Evolutionary conservation across 2,888 invertebrate genomes (phyloP).

Genomic region (Trissolcus brochymenae): DNA sequence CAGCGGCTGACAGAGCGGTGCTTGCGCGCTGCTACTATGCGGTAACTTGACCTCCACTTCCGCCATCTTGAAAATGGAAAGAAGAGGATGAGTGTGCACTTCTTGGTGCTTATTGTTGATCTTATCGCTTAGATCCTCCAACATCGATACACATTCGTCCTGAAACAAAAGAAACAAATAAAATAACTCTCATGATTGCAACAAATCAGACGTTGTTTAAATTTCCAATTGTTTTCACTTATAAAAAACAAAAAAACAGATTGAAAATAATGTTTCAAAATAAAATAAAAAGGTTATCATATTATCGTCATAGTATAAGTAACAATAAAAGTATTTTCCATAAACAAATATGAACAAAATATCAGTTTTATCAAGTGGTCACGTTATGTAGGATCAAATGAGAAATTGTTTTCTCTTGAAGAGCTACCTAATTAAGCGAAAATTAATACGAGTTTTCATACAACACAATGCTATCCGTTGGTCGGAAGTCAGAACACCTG

Average conservation of each 20-base stretch:
- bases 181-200: not conserved
- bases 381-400: too few relatives aligned
- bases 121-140: constrained; percentile 88
- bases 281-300: too few relatives aligned
- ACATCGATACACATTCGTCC: constrained; percentile 90
- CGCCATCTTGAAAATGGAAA: constrained; percentile 94
- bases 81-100: constrained; percentile 89
- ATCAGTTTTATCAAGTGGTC: too few relatives aligned
- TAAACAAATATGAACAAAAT: too few relatives aligned
- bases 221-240: too few relatives aligned
- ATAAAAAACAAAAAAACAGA: too few relatives aligned
- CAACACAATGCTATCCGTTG: constrained; percentile 62
- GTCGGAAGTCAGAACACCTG: constrained; percentile 43
- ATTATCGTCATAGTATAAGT: too few relatives aligned
- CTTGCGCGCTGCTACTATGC: constrained; percentile 78
- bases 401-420: constrained; percentile 60
- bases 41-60: constrained; percentile 92
- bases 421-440: constrained; percentile 69
- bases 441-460: constrained; percentile 69
- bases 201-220: not conserved
- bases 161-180: constrained; percentile 75
- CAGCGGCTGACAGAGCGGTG: constrained; percentile 59
- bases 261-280: too few relatives aligned
- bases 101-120: constrained; percentile 91
- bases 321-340: too few relatives aligned